These are phyloP conservation scores for Lordiphosa stackelbergi DNA, from an alignment of 1,140 invertebrate species.

Conservation along the genomic window DNA sequence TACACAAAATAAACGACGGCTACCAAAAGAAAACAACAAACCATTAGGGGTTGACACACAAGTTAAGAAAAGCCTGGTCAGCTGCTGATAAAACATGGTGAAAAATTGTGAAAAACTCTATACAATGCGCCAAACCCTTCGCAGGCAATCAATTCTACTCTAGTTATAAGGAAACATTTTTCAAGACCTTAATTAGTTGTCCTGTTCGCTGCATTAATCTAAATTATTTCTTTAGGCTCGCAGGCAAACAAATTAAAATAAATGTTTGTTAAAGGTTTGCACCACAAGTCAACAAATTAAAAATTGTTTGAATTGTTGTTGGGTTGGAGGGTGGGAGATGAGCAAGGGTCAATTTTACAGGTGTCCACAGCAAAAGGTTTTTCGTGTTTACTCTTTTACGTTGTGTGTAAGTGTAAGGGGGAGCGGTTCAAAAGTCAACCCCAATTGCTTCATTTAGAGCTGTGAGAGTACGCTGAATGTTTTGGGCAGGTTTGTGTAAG, in stretches of 20 bases:
- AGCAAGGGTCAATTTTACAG: too few relatives aligned
- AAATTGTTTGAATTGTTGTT: conserved; percentile 2
- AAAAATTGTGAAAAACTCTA: conserved; percentile 10
- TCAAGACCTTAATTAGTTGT: conserved; percentile 14
- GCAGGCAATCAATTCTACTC: conserved; percentile 2
- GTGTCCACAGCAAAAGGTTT: too few relatives aligned
- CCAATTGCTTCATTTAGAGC: too few relatives aligned
- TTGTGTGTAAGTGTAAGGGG: too few relatives aligned
- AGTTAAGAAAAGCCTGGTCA: conserved; percentile 8
- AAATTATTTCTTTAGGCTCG: conserved; percentile 1
- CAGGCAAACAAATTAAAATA: conserved; percentile 4
- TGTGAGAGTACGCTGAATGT: too few relatives aligned
- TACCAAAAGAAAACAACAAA: not conserved
- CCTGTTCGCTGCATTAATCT: conserved; percentile 1
- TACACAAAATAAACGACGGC: not conserved
- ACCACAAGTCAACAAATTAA: conserved; percentile 7
- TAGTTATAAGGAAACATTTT: conserved; percentile 22
- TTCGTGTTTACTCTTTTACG: too few relatives aligned
- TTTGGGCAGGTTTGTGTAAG: too few relatives aligned
- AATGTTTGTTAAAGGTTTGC: conserved; percentile 10
- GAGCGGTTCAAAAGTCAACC: too few relatives aligned
- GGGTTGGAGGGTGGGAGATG: too few relatives aligned
- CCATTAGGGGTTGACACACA: conserved; percentile 10
- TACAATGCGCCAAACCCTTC: conserved; percentile 1
- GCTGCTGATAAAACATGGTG: conserved; percentile 7